Evolutionary conservation across 2,113 vertebrate species (phyloP).

Genomic region (Potamarius usumacintae): DNA sequence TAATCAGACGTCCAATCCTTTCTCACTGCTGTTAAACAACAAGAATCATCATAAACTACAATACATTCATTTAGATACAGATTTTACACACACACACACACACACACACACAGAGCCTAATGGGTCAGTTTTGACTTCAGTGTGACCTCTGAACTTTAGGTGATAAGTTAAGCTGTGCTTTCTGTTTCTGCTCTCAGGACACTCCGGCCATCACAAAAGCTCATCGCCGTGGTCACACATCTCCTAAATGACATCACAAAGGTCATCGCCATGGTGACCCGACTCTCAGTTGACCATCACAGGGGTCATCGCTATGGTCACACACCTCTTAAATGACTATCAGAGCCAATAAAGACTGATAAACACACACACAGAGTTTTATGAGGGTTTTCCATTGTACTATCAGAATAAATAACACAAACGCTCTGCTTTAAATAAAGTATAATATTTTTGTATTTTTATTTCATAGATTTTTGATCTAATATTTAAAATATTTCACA

Average conservation of each 20-base stretch:
- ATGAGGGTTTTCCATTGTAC: not conserved
- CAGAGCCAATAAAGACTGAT: conserved; percentile 15
- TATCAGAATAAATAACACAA: not conserved
- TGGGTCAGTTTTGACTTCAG: conserved; percentile 70
- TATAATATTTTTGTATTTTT: not conserved
- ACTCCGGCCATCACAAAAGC: conserved; percentile 59
- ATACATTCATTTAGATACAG: not conserved
- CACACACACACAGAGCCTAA: conserved; percentile 52
- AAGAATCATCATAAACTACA: not conserved
- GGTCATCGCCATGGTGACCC: conserved; percentile 45
- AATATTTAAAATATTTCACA: not conserved
- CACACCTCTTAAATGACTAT: conserved; percentile 55
- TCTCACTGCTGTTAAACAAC: not conserved
- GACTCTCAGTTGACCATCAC: conserved; percentile 26
- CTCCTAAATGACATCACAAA: conserved; percentile 56
- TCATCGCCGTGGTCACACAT: conserved; percentile 61
- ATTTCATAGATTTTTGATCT: not conserved
- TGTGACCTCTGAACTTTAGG: conserved; percentile 75
- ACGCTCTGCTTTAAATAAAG: not conserved
- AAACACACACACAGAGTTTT: not conserved
- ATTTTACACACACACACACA: conserved; percentile 19
- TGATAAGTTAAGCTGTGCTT: conserved; percentile 90
- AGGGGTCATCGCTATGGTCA: conserved; percentile 64
- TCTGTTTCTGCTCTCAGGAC: conserved; percentile 64
- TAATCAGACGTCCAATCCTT: not conserved